Evolutionary conservation across 2,113 vertebrate genomes (phyloP).

Genomic region (Sapayoa aenigma): DNA sequence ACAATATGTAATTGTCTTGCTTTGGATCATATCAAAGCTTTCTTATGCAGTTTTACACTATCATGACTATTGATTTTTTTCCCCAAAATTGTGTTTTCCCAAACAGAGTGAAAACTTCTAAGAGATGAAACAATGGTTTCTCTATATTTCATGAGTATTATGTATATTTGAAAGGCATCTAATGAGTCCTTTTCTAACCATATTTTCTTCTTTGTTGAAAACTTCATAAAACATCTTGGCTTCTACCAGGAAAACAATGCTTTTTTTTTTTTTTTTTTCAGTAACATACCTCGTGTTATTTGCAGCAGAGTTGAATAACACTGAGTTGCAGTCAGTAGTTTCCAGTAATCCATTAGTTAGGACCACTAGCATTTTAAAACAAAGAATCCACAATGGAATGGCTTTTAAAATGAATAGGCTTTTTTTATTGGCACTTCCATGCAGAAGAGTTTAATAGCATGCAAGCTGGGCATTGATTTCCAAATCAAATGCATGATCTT

Average conservation of each 20-base stretch:
- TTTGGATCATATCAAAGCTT: background rate
- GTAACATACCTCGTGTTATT: background rate
- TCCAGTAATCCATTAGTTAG: background rate
- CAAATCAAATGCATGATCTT: background rate
- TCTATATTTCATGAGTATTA: background rate
- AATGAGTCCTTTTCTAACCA: background rate
- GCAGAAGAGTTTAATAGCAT: background rate
- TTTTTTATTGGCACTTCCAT: background rate
- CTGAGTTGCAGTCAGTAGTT: background rate
- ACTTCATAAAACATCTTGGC: background rate
- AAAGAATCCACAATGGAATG: background rate
- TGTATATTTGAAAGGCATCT: background rate
- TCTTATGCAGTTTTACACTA: background rate
- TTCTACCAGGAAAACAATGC: background rate
- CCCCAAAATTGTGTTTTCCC: background rate
- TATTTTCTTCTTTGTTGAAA: background rate
- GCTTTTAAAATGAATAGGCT: background rate
- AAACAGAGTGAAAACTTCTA: background rate
- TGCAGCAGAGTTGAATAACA: background rate
- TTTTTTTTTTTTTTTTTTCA: background rate
- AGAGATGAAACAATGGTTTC: background rate
- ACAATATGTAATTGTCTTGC: conserved; percentile 19
- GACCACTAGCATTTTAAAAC: background rate
- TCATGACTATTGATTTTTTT: background rate
- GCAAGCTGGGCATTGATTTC: background rate